A percentile compares a stretch with the other conserved stretches of the same genome.
These are phyloP conservation scores for Xerus inauris DNA, from an alignment of 2,113 vertebrate genomes.

Conservation along the genomic window DNA sequence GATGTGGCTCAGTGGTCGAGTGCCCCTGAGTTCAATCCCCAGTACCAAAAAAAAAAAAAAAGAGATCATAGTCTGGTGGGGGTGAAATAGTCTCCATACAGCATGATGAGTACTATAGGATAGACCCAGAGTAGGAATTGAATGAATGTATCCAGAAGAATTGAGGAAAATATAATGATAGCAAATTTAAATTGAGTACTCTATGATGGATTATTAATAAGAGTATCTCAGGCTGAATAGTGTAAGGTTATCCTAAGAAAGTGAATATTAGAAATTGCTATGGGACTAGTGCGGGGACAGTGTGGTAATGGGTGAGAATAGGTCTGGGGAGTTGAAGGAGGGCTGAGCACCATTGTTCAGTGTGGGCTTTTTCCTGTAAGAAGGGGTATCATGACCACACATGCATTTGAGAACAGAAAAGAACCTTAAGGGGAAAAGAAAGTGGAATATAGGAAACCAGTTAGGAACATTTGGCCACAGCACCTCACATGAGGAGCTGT, in stretches of 20 bases:
- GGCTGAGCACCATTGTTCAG: not conserved
- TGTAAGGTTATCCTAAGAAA: not conserved
- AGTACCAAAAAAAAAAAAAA: no score
- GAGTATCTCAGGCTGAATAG: not conserved
- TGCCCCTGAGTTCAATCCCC: no score
- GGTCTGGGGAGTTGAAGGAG: not conserved
- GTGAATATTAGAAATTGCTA: not conserved
- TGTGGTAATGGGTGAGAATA: not conserved
- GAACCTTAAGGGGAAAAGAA: not conserved
- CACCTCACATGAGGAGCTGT: not conserved
- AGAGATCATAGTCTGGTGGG: not conserved
- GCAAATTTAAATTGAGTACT: conserved; percentile 23
- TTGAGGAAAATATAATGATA: not conserved
- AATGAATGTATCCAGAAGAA: not conserved
- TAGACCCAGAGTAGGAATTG: not conserved
- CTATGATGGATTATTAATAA: not conserved
- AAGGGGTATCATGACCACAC: not conserved
- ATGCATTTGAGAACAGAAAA: not conserved
- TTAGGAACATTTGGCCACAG: not conserved
- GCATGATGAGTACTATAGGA: not conserved
- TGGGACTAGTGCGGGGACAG: not conserved
- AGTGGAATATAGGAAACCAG: not conserved
- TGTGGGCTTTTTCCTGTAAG: not conserved
- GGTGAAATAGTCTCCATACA: not conserved
- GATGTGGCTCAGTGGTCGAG: no score